These are phyloP conservation scores for Zaprionus lachaisei DNA, from an alignment of 1,140 invertebrate species.

Conservation along the genomic window DNA sequence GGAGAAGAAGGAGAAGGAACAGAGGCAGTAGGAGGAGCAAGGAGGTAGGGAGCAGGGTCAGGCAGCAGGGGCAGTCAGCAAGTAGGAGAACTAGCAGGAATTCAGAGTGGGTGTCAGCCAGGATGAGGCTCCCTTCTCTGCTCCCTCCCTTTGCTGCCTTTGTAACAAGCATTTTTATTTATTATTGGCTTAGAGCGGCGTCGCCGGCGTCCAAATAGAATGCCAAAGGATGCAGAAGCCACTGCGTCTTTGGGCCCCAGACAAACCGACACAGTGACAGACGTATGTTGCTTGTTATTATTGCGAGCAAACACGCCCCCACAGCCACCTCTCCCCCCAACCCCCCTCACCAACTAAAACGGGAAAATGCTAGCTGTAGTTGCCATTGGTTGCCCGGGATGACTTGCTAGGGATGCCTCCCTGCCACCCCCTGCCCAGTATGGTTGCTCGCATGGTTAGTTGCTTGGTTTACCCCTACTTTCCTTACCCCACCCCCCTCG, in stretches of 20 bases:
- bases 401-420: constrained; percentile 24
- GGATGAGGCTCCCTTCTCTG: background rate
- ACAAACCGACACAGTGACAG: constrained; percentile 52
- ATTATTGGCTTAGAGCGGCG: constrained; percentile 77
- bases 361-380: constrained; percentile 39
- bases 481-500: background rate
- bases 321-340: background rate
- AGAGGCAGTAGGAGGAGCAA: too few species aligned
- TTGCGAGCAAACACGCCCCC: constrained; percentile 48
- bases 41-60: background rate
- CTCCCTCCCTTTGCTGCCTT: background rate
- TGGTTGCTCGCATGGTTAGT: too few species aligned
- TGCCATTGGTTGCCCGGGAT: constrained; percentile 31
- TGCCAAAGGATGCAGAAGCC: constrained; percentile 65
- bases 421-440: constrained; percentile 41
- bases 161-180: constrained; percentile 80
- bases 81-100: too few species aligned
- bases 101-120: background rate
- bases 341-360: background rate
- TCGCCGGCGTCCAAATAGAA: constrained; percentile 20
- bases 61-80: too few species aligned
- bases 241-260: constrained; percentile 40
- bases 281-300: constrained; percentile 73
- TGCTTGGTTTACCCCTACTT: constrained; percentile 24
- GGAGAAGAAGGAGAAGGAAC: background rate